Evolutionary conservation across 2,113 vertebrate species (phyloP).

Genomic region (Anser cygnoides): DNA sequence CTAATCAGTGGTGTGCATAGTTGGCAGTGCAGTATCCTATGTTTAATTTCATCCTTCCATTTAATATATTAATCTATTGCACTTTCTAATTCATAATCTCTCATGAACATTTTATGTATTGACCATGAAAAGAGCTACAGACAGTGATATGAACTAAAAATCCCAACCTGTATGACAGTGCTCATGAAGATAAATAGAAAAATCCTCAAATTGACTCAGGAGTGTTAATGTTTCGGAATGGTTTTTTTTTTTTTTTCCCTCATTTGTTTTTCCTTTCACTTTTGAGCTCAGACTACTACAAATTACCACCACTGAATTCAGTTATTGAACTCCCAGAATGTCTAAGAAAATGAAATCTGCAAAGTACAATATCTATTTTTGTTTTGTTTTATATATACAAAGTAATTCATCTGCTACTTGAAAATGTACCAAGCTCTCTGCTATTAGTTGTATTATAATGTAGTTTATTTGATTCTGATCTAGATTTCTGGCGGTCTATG

Average conservation of each 20-base stretch:
- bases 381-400: neutral
- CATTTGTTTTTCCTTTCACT: neutral
- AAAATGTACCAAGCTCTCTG: neutral
- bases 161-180: neutral
- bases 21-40: neutral
- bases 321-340: neutral
- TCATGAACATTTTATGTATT: neutral
- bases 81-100: neutral
- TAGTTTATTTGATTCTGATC: neutral
- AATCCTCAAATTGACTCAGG: neutral
- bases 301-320: neutral
- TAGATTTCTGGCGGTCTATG: neutral
- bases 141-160: neutral
- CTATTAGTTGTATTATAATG: neutral
- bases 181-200: neutral
- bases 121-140: neutral
- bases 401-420: neutral
- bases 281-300: neutral
- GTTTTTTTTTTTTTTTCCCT: neutral
- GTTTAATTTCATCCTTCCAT: neutral
- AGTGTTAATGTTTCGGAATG: neutral
- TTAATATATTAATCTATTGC: neutral
- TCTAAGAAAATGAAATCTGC: neutral
- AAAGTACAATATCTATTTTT: neutral
- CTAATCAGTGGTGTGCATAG: neutral